Evolutionary conservation across 2,113 vertebrate species (phyloP).

Genomic region (Actenoides lindsayi): DNA sequence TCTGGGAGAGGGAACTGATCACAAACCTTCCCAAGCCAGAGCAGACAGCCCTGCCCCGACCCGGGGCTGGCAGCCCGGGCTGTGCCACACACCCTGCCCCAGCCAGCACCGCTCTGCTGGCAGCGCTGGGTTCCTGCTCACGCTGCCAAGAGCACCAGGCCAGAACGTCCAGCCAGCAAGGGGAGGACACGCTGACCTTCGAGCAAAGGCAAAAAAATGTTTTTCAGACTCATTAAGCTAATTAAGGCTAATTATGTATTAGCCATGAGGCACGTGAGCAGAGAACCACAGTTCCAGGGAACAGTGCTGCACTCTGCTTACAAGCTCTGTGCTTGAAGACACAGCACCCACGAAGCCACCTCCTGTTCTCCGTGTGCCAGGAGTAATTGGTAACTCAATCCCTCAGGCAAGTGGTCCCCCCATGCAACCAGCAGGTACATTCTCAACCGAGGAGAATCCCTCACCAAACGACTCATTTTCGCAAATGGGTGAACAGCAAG

Average conservation of each 20-base stretch:
- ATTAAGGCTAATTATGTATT: not conserved
- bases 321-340: not conserved
- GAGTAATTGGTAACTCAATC: too few relatives aligned
- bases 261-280: not conserved
- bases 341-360: accelerated
- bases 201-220: not conserved
- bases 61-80: not conserved
- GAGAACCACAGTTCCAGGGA: not conserved
- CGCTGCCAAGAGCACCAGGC: not conserved
- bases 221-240: not conserved
- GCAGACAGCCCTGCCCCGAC: not conserved
- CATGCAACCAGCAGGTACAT: not conserved
- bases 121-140: not conserved
- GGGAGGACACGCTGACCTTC: not conserved
- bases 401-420: accelerated
- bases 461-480: not conserved
- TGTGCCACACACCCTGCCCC: not conserved
- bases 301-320: not conserved
- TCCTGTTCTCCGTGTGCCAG: not conserved
- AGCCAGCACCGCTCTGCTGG: not conserved
- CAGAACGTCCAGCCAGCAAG: not conserved
- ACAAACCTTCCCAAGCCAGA: not conserved
- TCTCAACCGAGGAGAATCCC: not conserved
- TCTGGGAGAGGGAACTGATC: not conserved
- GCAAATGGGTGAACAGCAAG: accelerated